Base-by-base conservation (phyloP, 2,113 vertebrate species). In the Forbesichthys agassizii region DNA sequence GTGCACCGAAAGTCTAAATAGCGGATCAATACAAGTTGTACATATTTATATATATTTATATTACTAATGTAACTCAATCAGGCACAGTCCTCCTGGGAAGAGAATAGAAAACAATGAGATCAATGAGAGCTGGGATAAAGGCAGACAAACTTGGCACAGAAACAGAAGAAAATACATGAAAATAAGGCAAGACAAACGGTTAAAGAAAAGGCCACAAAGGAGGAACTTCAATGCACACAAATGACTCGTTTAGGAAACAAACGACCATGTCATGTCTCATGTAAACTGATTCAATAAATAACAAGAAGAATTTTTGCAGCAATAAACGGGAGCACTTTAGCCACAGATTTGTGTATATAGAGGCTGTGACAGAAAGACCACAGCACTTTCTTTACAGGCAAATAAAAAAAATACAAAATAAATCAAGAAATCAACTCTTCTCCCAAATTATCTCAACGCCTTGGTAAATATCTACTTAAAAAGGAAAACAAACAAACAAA, bases 401-500 rank as follows among this genome's bases (percentile, higher is more conserved):
- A 68, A 75, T 69, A 1, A 71, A 84, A 76, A 57, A 47, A 58
- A 66, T 66, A 75, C 68, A 1, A 77, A 84, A 78, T 61, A 42
- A 61, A 65, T 73, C n/a, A 53, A 61, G 52, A 68, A 83, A 64
- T 68, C 16, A 70, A 68, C 16, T 74, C 36, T 8, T 6, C 62
- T 84, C 70, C 74, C 61, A 66, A 78, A 75, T 70, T 12, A 65
- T 64, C 47, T 67, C 48, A 74, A 77, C 47, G 77, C 73, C 57
- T 75, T 78, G 61, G 57, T 87, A 86, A 88, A 84, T 86, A 90
- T 86, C 76, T 89, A 90, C 75, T 84, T 80, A 76, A 67, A 16
- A 20, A 12, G 11, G 46, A 48, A 69, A 75, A 68, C 68, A 61
- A 64, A 77, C 71, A 55, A 73, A 48, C 33, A 42, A 60, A 70